A percentile compares a stretch with the other conserved stretches of the same genome.
phyloP scores from a whole-genome alignment of 1,140 invertebrate genomes.

The silkworm (Bombyx mori) region ASM3026992v2 NC_085114.1:4495001-4495500 shows the following conservation, averaged over 20 bases:
- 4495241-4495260: conserved; percentile 62
- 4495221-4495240: not conserved
- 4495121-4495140: no score
- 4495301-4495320: conserved; percentile 65
- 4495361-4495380: conserved; percentile 43
- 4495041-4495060: conserved; percentile 70
- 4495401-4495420: conserved; percentile 50
- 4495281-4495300: conserved; percentile 55
- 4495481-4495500: no score
- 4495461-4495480: no score
- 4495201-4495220: no score
- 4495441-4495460: no score
- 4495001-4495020: conserved; percentile 39
- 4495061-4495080: conserved; percentile 48
- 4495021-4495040: conserved; percentile 38
- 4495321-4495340: conserved; percentile 65
- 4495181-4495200: no score
- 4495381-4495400: conserved; percentile 44
- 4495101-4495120: no score
- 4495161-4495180: no score
- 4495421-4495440: conserved; percentile 34
- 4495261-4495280: conserved; percentile 49
- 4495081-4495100: no score
- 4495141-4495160: no score
- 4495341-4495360: conserved; percentile 55